Percentiles rank a stretch among this genome's conserved stretches.
phyloP scores from a whole-genome alignment of 92 coral and sea anemone species.

The Parazoanthus swiftii region DNA sequence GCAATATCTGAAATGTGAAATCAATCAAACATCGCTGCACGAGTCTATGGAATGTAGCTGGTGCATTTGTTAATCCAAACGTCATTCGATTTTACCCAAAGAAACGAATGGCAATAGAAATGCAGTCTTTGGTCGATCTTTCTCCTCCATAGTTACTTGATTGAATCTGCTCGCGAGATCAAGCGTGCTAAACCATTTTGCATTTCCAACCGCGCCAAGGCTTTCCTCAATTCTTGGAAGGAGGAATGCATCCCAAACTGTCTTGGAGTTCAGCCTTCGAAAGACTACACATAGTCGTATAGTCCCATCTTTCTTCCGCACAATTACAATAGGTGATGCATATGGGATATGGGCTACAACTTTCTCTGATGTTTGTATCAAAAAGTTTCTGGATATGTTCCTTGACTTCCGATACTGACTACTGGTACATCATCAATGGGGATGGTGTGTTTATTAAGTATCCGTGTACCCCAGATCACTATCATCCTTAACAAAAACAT shows the following conservation, averaged over 20 bases:
- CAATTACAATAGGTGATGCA: conserved; percentile 47
- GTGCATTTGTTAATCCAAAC: conserved; percentile 51
- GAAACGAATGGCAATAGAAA: conserved; percentile 57
- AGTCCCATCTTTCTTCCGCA: conserved; percentile 51
- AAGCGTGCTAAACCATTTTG: conserved; percentile 45
- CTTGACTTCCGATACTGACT: conserved; percentile 52
- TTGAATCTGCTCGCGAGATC: conserved; percentile 60
- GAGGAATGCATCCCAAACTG: conserved; percentile 50
- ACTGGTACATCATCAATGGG: conserved; percentile 48
- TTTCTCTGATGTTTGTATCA: conserved; percentile 30
- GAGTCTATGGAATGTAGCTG: conserved; percentile 61
- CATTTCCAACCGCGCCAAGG: conserved; percentile 46
- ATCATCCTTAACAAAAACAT: conserved; percentile 41
- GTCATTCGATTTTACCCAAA: conserved; percentile 62
- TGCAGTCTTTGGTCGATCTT: conserved; percentile 59
- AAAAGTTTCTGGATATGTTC: conserved; percentile 53
- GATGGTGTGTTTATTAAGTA: conserved; percentile 47
- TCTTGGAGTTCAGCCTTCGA: conserved; percentile 48
- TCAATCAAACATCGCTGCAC: conserved; percentile 63
- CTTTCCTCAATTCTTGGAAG: conserved; percentile 59
- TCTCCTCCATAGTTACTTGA: conserved; percentile 61
- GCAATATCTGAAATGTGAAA: conserved; percentile 55
- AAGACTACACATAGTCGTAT: conserved; percentile 43
- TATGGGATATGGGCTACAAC: conserved; percentile 59
- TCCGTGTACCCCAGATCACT: conserved; percentile 55